Evolutionary conservation across 2,888 invertebrate genomes (phyloP), one percentile per base, ranked within the genome.

Genomic region (Eristalis pertinax): DNA sequence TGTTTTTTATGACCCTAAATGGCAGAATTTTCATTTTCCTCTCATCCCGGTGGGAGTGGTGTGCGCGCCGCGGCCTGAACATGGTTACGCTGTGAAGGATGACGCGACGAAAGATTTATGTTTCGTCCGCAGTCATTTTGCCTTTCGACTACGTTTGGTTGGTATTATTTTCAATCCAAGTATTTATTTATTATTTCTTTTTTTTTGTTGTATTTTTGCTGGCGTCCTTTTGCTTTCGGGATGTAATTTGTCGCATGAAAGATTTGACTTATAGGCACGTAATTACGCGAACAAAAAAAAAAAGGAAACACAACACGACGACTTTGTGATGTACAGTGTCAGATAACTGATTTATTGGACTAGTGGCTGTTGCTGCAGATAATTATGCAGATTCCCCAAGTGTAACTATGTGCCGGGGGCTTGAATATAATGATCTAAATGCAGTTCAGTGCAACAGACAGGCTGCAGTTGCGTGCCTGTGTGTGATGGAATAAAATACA

Each of bases 1-100:
- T 74, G 68, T 13, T 73, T 79, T 80, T 80, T 78, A 72, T 72
- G 56, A 60, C 60, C 60, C 38, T 41, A 70, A 78, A 80, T 68
- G 74, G 24, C 60, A 41, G 68, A 50, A 50, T 67, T 74, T 79
- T 50, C 22, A 60, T 68, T 67, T 74, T 50, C 26, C 60, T 35
- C 7, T 26, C 63, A 13, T 22, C 64, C 56, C 29, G 5, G 8
- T 22, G 62, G 32, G 1, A 38, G 62, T 41, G 63, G 63, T 29
- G 56, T 29, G 22, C 22, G 43, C 50, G n/a, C 19, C 50, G 50
- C 43, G n/a, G 5, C n/a, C 19, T 19, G 50, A 50, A 50, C 50
- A 50, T 19, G n/a, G 43, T 43, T 43, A 4, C 43, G 43, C 69
- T 63, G 64, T 70, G 64, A 64, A 24, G 43, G 32, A 64, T 64